Base-by-base conservation (phyloP, 2,888 invertebrate species). In the Embidobia sp. region DNA sequence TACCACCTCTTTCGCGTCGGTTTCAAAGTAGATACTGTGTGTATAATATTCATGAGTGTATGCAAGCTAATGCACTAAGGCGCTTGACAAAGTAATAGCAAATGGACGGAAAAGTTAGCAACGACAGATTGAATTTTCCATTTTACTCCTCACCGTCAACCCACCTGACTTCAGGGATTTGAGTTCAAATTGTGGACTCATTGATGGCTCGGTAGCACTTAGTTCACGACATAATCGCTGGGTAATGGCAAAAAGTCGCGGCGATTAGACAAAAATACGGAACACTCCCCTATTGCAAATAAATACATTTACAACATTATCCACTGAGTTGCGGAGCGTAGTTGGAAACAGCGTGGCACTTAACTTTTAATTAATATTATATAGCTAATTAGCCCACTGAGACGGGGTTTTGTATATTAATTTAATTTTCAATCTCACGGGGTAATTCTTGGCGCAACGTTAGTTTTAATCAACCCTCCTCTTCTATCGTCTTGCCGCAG, bases 351-450 rank as follows among this genome's bases (percentile, higher is more conserved):
- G 81, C 80, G 81, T 67, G 81, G 85, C 84, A 85, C 86, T 88
- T 88, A 88, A 88, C 87, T 88, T 89, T 88, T 89, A 89, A 89
- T 89, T 89, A 89, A 88, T 88, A 89, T 88, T 88, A 88, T 89
- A 89, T 87, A 88, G 88, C 88, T 88, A 88, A 89, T 89, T 89
- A 89, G 88, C 85, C 87, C 81, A 83, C 77, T 79, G 83, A 84
- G 79, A 80, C 76, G 81, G 85, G 85, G 85, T 87, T 88, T 89
- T 88, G 88, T 88, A 87, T 89, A 89, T 89, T 89, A 89, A 89
- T 89, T 89, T 89, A 88, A 89, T 89, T 89, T 89, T 89, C 89
- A 89, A 89, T 89, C 87, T 89, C 88, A 86, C 88, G 87, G 87
- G 88, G 87, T 87, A 88, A 89, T 89, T 89, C 89, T 87, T 88